Base-by-base conservation (phyloP, 2,888 invertebrate species). In the Agriotes lineatus region DNA sequence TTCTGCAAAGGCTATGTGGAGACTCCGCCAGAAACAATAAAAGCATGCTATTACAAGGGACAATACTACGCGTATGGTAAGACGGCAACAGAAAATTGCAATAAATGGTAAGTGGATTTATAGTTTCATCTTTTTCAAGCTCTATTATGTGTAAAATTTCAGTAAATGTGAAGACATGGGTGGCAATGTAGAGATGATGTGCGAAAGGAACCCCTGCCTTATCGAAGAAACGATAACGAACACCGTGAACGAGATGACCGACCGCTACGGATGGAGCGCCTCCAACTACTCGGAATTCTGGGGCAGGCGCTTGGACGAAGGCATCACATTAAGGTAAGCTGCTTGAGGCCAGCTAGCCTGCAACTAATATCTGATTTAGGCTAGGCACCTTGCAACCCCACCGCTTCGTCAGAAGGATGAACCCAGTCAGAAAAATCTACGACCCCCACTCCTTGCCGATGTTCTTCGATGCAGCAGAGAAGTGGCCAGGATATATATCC, bases 271-370 rank as follows among this genome's bases (percentile, higher is more conserved):
- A 70, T 97, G 97, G 97, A 85, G 86, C 6, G 94, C 96, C 0
- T 84, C 87, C 35, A 96, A 95, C 84, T 94, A 97, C 83, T 87
- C 92, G 0, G 86, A 91, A 80, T 96, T 97, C 85, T 93, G 93
- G 90, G 95, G 94, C 1, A 89, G 89, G 80, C 94, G 92, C 56
- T 88, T 96, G 12, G 87, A 88, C 2, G 95, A 97, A 18, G 97
- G 96, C 0, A 85, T 96, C 56, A 85, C 87, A 44, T 89, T 91
- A 75, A 90, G 96, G 96, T 88, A 50, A 16, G 1, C 14, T 22
- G n/a, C n/a, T n/a, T n/a, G n/a, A n/a, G n/a, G n/a, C n/a, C n/a
- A n/a, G n/a, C n/a, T n/a, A n/a, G n/a, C n/a, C n/a, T n/a, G n/a
- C n/a, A n/a, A n/a, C n/a, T n/a, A n/a, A n/a, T n/a, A n/a, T n/a